A percentile compares a stretch with the other conserved stretches of the same genome.
These are phyloP conservation scores for Drosophila oshimai DNA, from an alignment of 1,140 invertebrate species.

Conservation along the genomic window DNA sequence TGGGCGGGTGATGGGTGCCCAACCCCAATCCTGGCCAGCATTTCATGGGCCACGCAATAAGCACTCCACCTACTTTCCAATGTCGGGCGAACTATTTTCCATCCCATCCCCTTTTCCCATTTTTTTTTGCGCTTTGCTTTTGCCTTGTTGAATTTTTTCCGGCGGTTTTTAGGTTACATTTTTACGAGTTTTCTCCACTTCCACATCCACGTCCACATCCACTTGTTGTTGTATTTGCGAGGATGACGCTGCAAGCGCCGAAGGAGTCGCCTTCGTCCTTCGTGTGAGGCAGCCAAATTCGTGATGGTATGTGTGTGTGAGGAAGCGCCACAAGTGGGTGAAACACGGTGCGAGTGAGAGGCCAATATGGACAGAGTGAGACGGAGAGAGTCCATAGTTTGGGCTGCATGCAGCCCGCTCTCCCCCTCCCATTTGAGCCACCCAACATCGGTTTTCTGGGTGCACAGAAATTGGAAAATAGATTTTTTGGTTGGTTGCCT, in stretches of 20 bases:
- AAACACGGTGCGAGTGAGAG: constrained; percentile 28
- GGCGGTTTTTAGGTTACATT: constrained; percentile 82
- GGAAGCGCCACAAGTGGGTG: constrained; percentile 73
- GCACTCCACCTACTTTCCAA: constrained; percentile 61
- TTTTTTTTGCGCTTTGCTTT: constrained; percentile 32
- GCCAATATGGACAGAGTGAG: neutral
- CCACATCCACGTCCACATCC: constrained; percentile 50
- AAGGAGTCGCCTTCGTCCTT: constrained; percentile 49
- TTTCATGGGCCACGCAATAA: constrained; percentile 66
- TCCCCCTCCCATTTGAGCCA: neutral
- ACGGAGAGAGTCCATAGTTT: constrained; percentile 19
- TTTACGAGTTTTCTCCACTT: constrained; percentile 74
- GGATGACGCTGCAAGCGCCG: constrained; percentile 43
- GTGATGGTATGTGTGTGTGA: constrained; percentile 33
- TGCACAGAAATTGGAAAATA: constrained; percentile 80
- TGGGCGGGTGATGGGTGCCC: constrained; percentile 1
- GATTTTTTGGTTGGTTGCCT: constrained; percentile 78
- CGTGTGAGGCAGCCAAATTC: constrained; percentile 67
- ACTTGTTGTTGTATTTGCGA: constrained; percentile 38
- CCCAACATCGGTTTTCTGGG: constrained; percentile 26
- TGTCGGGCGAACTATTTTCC: constrained; percentile 14
- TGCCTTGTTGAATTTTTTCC: constrained; percentile 74
- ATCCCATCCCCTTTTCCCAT: neutral
- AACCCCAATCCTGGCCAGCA: constrained; percentile 47
- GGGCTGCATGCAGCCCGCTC: constrained; percentile 44